Conservation (phyloP, 2,113 vertebrate species). For the Sula dactylatra region DNA sequence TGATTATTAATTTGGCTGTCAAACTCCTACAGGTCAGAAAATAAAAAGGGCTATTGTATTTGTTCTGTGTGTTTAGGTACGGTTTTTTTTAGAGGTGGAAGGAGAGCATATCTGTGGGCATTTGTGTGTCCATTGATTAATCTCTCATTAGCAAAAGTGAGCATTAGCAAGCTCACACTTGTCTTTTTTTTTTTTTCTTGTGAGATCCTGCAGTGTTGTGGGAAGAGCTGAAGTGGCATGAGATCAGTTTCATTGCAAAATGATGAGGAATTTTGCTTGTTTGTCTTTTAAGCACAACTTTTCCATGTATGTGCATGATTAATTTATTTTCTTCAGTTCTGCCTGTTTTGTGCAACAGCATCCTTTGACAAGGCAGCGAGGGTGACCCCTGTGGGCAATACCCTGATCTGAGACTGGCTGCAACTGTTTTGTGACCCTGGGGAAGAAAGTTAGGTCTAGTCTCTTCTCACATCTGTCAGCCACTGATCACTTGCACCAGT, state of each 20-base stretch:
- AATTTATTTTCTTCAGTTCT: not conserved
- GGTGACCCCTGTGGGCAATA: not conserved
- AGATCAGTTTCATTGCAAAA: not conserved
- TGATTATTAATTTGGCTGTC: not conserved
- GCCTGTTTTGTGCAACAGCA: not conserved
- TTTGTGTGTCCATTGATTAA: not conserved
- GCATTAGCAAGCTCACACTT: not conserved
- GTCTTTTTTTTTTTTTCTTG: not conserved
- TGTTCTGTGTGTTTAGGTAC: not conserved
- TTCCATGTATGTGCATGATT: not conserved
- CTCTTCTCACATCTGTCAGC: not conserved
- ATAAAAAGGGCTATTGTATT: not conserved
- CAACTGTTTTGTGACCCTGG: not conserved
- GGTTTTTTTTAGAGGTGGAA: not conserved
- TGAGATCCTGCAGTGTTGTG: not conserved
- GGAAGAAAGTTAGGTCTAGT: not conserved
- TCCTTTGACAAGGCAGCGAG: not conserved
- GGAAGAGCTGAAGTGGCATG: not conserved
- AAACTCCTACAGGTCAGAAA: not conserved
- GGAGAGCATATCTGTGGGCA: not conserved
- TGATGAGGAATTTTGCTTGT: not conserved
- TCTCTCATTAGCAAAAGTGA: not conserved
- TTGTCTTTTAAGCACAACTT: not conserved
- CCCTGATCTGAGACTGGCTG: not conserved
- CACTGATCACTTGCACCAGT: not conserved